Evolutionary conservation across 2,113 vertebrate species (phyloP), one percentile per base, ranked within the genome.

Genomic region (Sander lucioperca): DNA sequence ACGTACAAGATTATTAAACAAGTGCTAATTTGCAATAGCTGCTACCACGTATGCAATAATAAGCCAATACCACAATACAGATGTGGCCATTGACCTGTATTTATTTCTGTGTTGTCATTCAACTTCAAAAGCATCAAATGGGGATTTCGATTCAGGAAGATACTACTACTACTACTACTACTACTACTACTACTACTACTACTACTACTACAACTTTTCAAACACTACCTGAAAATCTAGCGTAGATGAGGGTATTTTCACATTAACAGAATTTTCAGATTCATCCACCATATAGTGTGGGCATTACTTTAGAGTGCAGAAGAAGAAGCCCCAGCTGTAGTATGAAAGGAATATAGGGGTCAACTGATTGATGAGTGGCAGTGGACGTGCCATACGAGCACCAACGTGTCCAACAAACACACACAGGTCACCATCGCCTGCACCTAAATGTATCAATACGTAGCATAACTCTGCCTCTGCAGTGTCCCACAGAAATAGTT

Each of bases 341-440:
- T 36, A 72, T 19, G 56, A 51, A 30, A 59, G 69, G 61, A 64
- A 23, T 33, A 39, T 74, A 74, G 58, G 61, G 82, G 87, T 89
- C 86, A 89, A 80, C 81, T 83, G 90, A 89, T 80, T 86, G 82
- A 77, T 86, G 84, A 54, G 66, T 21, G 78, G 76, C 68, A 50
- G 77, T 66, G 68, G 79, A 77, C 74, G 75, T 86, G 79, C 77
- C 76, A 66, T 66, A 47, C 90, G 0, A 70, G 89, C 74, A 81
- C 59, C 59, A 9, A 83, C 89, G 72, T 27, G 82, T 74, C 76
- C 63, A 23, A 56, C 77, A 64, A 61, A 83, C 71, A 25, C 39
- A 77, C 72, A 78, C 77, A 82, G 75, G 68, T 84, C 69, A 69
- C 56, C 65, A 47, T 51, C 76, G 23, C 23, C 63, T 19, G 36